phyloP scores from a whole-genome alignment of 2,888 invertebrate genomes.

The Polyommatus iphigenia region DNA sequence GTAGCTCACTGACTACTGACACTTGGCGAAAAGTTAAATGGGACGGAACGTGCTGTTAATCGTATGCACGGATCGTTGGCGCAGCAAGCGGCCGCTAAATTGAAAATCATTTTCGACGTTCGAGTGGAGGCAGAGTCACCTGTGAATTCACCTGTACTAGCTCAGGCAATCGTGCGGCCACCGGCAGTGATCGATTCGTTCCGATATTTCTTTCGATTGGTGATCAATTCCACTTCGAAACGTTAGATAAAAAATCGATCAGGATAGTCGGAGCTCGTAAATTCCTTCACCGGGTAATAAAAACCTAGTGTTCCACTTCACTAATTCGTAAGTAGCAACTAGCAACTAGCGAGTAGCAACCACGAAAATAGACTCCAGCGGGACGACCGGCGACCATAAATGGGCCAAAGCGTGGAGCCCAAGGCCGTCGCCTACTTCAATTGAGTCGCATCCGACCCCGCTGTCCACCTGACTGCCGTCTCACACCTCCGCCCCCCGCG shows the following conservation, averaged over 20 bases:
- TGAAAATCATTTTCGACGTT: neutral
- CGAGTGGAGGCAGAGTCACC: neutral
- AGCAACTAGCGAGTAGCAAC: neutral
- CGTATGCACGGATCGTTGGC: neutral
- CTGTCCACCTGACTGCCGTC: constrained; percentile 5
- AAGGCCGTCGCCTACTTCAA: constrained; percentile 24
- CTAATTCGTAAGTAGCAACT: neutral
- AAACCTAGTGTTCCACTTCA: neutral
- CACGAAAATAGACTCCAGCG: neutral
- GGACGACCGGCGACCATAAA: constrained; percentile 16
- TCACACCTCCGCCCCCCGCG: neutral
- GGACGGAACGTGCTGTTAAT: neutral
- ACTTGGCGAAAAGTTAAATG: neutral
- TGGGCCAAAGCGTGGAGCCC: constrained; percentile 6
- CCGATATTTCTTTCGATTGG: neutral
- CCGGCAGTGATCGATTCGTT: neutral
- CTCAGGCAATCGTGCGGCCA: neutral
- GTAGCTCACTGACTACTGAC: neutral
- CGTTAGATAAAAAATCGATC: neutral
- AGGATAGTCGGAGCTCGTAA: neutral
- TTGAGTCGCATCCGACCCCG: constrained; percentile 26
- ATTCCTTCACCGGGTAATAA: neutral
- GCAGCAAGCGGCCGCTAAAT: neutral
- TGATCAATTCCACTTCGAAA: neutral
- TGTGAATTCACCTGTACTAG: neutral